These are phyloP conservation scores for Drosophila paramelanica DNA, from an alignment of 2,888 invertebrate genomes.

Conservation along the genomic window DNA sequence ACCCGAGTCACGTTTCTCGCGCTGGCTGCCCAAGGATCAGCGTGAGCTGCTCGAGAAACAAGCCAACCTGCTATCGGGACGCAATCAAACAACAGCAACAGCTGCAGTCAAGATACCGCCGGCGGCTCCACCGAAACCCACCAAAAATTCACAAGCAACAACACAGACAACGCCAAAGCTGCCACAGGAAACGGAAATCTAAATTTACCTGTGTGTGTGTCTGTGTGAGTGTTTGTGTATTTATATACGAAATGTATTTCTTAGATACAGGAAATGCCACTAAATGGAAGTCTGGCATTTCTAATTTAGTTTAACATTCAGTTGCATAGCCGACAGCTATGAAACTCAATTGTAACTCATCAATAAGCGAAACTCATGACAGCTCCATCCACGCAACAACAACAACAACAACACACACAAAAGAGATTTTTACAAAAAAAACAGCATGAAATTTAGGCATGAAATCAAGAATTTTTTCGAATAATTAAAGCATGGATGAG, in stretches of 20 bases:
- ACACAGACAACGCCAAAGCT: constrained; percentile 49
- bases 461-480: constrained; percentile 51
- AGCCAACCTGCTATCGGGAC: constrained; percentile 82
- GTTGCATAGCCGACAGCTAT: constrained; percentile 49
- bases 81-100: constrained; percentile 46
- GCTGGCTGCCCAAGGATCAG: constrained; percentile 84
- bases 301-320: constrained; percentile 6
- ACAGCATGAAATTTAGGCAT: constrained; percentile 54
- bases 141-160: constrained; percentile 16
- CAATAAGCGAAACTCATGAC: constrained; percentile 45
- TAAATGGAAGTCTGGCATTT: constrained; percentile 20
- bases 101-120: constrained; percentile 29
- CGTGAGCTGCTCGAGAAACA: constrained; percentile 84
- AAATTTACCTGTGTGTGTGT: constrained; percentile 38
- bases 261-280: constrained; percentile 33
- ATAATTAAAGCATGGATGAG: constrained; percentile 36
- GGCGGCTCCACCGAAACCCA: constrained; percentile 24
- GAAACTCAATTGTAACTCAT: constrained; percentile 10
- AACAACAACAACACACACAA: constrained; percentile 10
- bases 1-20: constrained; percentile 83
- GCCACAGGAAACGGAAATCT: constrained; percentile 84
- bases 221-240: constrained; percentile 30
- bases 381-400: constrained; percentile 28
- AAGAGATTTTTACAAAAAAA: constrained; percentile 4
- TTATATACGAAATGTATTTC: constrained; percentile 14